A percentile compares a stretch with the other conserved stretches of the same genome.
Conservation (phyloP, 2,113 vertebrate species). For the Dryoscopus gambensis region DNA sequence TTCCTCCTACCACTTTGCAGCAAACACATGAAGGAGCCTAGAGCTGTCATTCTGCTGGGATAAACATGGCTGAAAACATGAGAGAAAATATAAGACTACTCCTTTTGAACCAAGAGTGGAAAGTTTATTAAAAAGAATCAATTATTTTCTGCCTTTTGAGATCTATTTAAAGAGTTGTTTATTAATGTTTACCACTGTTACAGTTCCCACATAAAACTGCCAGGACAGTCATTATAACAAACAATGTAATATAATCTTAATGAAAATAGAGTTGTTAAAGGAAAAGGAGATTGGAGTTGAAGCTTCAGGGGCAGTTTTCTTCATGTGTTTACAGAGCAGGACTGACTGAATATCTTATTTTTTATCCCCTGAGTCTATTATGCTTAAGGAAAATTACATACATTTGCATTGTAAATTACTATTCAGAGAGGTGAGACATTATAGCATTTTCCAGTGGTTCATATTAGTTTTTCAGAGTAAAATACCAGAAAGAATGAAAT, state of each 20-base stretch:
- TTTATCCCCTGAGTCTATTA: accelerated
- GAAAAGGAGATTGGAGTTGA: background rate
- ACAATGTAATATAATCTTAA: background rate
- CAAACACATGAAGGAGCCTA: background rate
- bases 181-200: background rate
- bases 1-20: background rate
- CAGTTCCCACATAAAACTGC: background rate
- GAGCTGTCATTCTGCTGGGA: background rate
- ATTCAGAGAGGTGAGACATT: background rate
- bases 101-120: background rate
- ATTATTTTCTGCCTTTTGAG: background rate
- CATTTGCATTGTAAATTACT: background rate
- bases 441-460: background rate
- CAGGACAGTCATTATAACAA: background rate
- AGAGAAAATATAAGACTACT: background rate
- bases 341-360: background rate
- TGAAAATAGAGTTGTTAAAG: background rate
- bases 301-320: background rate
- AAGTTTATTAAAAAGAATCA: background rate
- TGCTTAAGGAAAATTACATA: background rate
- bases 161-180: background rate
- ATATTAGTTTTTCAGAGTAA: background rate
- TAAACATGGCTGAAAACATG: background rate
- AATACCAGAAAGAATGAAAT: background rate
- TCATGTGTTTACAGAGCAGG: background rate